A percentile compares a stretch with the other conserved stretches of the same genome.
Evolutionary conservation across 2,888 invertebrate species (phyloP).

Genomic region (Furcula furcula): DNA sequence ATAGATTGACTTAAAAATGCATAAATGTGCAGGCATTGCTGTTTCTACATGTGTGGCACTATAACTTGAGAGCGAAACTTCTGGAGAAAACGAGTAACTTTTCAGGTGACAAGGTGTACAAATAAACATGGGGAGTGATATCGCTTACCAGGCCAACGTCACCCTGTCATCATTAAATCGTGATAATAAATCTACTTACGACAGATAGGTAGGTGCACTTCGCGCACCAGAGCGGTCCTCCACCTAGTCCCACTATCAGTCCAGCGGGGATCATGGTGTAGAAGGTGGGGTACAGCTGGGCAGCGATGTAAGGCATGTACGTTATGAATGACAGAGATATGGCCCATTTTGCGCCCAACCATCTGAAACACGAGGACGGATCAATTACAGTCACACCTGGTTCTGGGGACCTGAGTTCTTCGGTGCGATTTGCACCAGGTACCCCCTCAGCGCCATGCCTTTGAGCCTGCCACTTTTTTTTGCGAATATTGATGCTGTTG

Average conservation of each 20-base stretch:
- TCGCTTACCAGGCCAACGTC: neutral
- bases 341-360: constrained; percentile 86
- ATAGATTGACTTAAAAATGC: no score
- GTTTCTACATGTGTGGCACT: no score
- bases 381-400: no score
- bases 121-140: neutral
- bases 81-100: no score
- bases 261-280: constrained; percentile 84
- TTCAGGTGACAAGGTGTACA: neutral
- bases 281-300: constrained; percentile 84
- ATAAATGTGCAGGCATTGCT: no score
- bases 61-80: no score
- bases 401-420: no score
- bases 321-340: constrained; percentile 83
- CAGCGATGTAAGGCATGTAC: constrained; percentile 86
- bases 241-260: constrained; percentile 84
- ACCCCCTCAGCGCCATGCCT: no score
- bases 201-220: constrained; percentile 87
- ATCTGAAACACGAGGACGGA: constrained; percentile 47
- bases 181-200: constrained; percentile 55
- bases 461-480: no score
- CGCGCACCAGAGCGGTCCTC: constrained; percentile 86
- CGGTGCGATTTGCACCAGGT: no score
- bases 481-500: no score
- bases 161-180: no score